These are phyloP conservation scores for Brachyistius frenatus DNA, from an alignment of 2,113 vertebrate species.

Conservation along the genomic window DNA sequence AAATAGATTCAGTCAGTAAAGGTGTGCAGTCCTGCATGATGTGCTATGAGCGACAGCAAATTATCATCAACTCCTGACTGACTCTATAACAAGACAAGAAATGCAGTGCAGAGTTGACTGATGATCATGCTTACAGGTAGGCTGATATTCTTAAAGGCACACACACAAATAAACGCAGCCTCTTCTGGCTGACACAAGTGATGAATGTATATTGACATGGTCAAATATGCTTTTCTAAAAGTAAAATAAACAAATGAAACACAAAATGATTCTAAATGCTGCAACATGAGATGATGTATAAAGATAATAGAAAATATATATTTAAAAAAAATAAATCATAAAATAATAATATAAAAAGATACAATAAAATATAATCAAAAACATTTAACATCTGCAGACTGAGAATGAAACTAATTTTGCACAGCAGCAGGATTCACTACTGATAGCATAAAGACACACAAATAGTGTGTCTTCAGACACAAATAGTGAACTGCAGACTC, in stretches of 20 bases:
- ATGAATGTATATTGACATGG: no score
- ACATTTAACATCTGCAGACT: neutral
- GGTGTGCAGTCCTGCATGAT: neutral
- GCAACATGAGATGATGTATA: neutral
- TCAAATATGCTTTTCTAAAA: no score
- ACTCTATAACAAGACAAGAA: constrained; percentile 20
- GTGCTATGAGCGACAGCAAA: constrained; percentile 13
- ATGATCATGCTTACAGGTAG: constrained; percentile 70
- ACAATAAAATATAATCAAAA: no score
- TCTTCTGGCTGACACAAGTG: neutral
- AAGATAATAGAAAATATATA: no score
- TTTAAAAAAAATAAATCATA: no score
- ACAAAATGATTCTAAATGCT: neutral
- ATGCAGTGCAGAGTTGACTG: constrained; percentile 50
- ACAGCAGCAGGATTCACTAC: neutral
- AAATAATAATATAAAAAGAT: no score
- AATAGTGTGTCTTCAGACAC: no score
- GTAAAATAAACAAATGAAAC: no score
- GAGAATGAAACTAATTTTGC: constrained; percentile 1
- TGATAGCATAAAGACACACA: constrained; percentile 14
- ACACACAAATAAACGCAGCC: constrained; percentile 43
- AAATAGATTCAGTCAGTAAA: neutral
- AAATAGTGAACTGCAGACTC: neutral
- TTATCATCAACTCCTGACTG: constrained; percentile 39
- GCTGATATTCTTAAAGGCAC: constrained; percentile 75